A percentile compares a stretch with the other conserved stretches of the same genome.
phyloP scores from a whole-genome alignment of 2,888 invertebrate species.

The Ornithoptera priamus region DNA sequence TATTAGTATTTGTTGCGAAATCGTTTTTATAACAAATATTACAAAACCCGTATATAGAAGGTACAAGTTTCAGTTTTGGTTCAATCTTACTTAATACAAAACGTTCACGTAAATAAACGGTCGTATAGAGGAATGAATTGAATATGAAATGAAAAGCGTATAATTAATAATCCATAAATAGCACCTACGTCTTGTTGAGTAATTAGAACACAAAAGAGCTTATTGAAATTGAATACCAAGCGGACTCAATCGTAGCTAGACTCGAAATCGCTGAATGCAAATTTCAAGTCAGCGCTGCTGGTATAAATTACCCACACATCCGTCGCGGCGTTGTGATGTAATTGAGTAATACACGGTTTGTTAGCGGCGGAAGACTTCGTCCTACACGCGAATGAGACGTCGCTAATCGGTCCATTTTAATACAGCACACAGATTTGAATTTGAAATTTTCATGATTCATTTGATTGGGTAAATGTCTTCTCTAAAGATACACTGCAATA shows the following conservation, averaged over 20 bases:
- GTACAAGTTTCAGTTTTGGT: conserved; percentile 10
- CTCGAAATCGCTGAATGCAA: conserved; percentile 31
- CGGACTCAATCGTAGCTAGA: conserved; percentile 29
- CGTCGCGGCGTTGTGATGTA: conserved; percentile 38
- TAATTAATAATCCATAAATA: conserved; percentile 28
- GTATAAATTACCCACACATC: conserved; percentile 39
- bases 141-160: conserved; percentile 21
- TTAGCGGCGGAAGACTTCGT: conserved; percentile 56
- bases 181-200: conserved; percentile 39
- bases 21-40: background rate
- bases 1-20: conserved; percentile 16
- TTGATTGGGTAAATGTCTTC: background rate
- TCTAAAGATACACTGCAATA: too few species aligned
- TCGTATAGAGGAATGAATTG: conserved; percentile 9
- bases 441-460: conserved; percentile 24
- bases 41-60: background rate
- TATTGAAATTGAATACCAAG: conserved; percentile 34
- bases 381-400: conserved; percentile 48
- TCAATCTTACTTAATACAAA: background rate
- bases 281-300: conserved; percentile 33
- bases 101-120: conserved; percentile 12
- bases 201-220: conserved; percentile 34
- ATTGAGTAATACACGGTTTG: conserved; percentile 49
- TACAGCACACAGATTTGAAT: conserved; percentile 19
- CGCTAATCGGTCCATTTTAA: conserved; percentile 35